Conservation (phyloP, 2,797 vertebrate genomes). For the Hapalemur alaotrensis region DNA sequence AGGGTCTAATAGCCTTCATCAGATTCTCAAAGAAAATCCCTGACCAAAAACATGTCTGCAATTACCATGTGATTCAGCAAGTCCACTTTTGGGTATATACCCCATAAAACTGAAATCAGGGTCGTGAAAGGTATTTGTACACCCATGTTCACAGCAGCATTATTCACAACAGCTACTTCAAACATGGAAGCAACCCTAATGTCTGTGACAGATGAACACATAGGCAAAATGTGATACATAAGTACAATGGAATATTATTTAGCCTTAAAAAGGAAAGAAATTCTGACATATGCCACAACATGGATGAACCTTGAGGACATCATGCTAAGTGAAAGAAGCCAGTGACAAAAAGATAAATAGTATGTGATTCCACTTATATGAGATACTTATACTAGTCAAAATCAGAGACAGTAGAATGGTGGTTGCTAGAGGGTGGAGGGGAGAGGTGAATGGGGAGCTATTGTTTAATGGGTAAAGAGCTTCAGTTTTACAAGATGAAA, state of each 20-base stretch:
- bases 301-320: background rate
- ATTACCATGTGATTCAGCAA: background rate
- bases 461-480: background rate
- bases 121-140: background rate
- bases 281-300: background rate
- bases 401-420: background rate
- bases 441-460: background rate
- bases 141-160: background rate
- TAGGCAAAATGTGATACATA: background rate
- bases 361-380: background rate
- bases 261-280: background rate
- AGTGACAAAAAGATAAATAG: background rate
- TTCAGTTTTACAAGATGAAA: background rate
- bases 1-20: background rate
- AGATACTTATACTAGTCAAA: background rate
- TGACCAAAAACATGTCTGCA: background rate
- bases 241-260: background rate
- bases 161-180: background rate
- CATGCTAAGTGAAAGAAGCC: background rate
- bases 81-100: background rate
- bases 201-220: background rate
- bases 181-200: background rate
- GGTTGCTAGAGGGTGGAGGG: too few relatives aligned
- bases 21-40: conserved; percentile 43
- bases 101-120: background rate